Evolutionary conservation across 2,113 vertebrate genomes (phyloP).

Genomic region (Amphilophus citrinellus): DNA sequence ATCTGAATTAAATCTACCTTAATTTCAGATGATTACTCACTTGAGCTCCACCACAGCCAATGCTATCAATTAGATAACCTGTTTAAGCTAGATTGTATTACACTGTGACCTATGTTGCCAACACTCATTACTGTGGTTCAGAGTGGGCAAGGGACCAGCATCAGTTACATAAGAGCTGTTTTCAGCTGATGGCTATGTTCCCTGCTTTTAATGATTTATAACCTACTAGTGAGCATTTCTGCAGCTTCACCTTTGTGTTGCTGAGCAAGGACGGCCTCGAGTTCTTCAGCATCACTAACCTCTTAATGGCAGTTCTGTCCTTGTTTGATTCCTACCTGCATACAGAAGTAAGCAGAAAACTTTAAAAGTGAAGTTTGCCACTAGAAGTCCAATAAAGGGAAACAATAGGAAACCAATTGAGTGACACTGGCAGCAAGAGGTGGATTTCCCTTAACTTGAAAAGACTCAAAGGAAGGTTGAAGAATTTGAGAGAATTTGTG

Average conservation of each 20-base stretch:
- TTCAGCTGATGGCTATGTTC: slow-evolving; percentile 38
- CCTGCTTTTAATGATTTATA: slow-evolving; percentile 50
- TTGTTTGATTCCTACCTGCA: slow-evolving; percentile 27
- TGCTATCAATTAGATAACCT: slow-evolving; percentile 38
- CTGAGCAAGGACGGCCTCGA: slow-evolving; percentile 18
- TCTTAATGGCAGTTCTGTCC: slow-evolving; percentile 26
- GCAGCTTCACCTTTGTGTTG: slow-evolving; percentile 9
- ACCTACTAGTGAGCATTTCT: slow-evolving; percentile 10
- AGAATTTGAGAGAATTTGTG: slow-evolving; percentile 34
- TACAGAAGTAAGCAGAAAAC: slow-evolving; percentile 12
- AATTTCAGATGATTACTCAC: slow-evolving; percentile 53
- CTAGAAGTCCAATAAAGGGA: slow-evolving; percentile 2
- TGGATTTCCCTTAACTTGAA: slow-evolving; percentile 25
- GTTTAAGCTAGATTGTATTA: slow-evolving; percentile 31
- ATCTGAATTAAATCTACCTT: slow-evolving; percentile 45
- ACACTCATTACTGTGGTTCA: slow-evolving; percentile 37
- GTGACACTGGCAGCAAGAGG: slow-evolving; percentile 7
- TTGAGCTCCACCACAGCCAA: slow-evolving; percentile 23
- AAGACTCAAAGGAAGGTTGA: slow-evolving; percentile 19
- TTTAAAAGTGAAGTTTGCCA: slow-evolving; percentile 38
- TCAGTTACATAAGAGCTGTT: slow-evolving; percentile 47
- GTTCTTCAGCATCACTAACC: slow-evolving; percentile 22
- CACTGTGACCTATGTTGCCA: slow-evolving; percentile 36
- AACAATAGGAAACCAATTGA: neutral
- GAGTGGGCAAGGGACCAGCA: slow-evolving; percentile 20